Base-by-base conservation (phyloP, 1,140 invertebrate genomes). In the Paraescarpia echinospica region DNA sequence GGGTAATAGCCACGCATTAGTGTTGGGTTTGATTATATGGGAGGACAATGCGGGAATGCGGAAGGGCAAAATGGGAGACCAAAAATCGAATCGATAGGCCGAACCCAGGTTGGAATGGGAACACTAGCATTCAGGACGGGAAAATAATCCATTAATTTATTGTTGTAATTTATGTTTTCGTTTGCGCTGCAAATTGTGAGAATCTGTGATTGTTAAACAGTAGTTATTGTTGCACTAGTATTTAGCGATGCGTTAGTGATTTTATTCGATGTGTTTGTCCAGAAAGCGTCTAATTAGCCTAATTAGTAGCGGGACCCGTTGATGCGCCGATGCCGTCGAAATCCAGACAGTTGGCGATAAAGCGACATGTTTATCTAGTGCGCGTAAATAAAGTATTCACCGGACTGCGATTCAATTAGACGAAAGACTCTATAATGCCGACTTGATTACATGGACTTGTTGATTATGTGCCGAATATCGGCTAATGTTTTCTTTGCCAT, bases 381-480 rank as follows among this genome's bases (percentile, higher is more conserved):
- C 59, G 59, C 59, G 59, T 77, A 77, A 77, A 77, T 77, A 77
- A 77, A 77, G 59, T 77, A 77, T 77, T 77, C 59, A 77, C 59
- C 59, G 59, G 59, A 77, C 59, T 77, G 59, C 59, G 59, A 77
- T 77, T 77, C 59, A 77, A 77, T 77, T 77, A 77, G 59, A 77
- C 59, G 59, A 77, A 77, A 77, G 59, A 77, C 59, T 77, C 59
- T 77, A 77, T 77, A 77, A 77, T 77, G 59, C 59, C 59, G 59
- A 77, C 59, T 77, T 77, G 59, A 77, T 77, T 77, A 77, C 59
- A 77, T 18, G 59, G 59, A 77, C 59, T 77, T 77, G 59, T 77
- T 77, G 59, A 77, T 77, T 77, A 77, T 77, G 59, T 31, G 59
- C 59, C 59, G 59, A 77, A 77, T 77, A 77, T 77, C 59, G 59